Percentiles rank a stretch among this genome's conserved stretches.
Conservation (phyloP, 2,888 invertebrate genomes). For the Diplazon laetatorius region DNA sequence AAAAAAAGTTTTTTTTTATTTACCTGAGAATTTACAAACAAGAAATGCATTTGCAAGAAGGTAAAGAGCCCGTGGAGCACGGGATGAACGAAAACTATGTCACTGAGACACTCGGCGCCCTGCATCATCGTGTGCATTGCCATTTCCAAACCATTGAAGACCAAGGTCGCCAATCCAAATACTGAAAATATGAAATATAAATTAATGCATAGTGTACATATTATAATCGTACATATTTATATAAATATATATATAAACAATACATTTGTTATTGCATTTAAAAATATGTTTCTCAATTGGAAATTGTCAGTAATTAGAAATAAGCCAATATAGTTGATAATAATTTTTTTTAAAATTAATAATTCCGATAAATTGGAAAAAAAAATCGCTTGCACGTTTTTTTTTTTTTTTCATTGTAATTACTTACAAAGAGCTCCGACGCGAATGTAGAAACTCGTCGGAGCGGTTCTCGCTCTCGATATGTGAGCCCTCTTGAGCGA, state of each 20-base stretch:
- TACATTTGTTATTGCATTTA: no score
- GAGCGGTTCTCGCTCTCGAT: conserved; percentile 82
- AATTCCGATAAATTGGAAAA: no score
- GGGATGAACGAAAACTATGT: conserved; percentile 84
- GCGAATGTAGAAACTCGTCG: conserved; percentile 84
- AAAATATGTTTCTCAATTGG: no score
- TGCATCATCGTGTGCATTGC: conserved; percentile 85
- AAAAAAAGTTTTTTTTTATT: conserved; percentile 46
- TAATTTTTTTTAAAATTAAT: no score
- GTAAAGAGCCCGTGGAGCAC: conserved; percentile 85
- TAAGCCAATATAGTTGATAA: no score
- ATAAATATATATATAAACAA: no score
- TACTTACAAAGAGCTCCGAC: conserved; percentile 83
- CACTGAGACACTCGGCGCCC: conserved; percentile 82
- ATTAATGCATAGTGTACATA: no score
- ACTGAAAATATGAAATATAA: conserved; percentile 79
- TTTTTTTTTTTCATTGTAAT: background rate
- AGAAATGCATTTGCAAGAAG: conserved; percentile 85
- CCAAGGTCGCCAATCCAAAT: conserved; percentile 84
- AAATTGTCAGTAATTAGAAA: no score
- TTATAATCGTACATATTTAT: no score
- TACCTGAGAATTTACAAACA: conserved; percentile 85
- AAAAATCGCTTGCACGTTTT: no score
- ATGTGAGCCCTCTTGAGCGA: conserved; percentile 84
- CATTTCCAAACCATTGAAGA: conserved; percentile 84